Evolutionary conservation across 2,797 vertebrate species (phyloP).

Genomic region (Artibeus jamaicensis): DNA sequence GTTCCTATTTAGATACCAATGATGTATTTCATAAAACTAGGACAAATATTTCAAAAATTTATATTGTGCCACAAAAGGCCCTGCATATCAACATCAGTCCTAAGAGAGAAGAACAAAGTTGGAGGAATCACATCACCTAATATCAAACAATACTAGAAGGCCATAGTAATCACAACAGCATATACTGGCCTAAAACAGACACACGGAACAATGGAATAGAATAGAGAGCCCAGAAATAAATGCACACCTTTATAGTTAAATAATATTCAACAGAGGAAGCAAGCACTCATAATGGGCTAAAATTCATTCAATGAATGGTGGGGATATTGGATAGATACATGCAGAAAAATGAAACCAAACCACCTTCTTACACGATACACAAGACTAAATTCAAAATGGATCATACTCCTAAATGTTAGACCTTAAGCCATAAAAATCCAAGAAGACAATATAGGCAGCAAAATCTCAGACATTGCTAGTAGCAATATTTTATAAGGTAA

Average conservation of each 20-base stretch:
- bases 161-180: not conserved
- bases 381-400: not conserved
- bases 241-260: not conserved
- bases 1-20: not conserved
- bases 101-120: not conserved
- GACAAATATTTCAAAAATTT: no score
- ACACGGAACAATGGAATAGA: not conserved
- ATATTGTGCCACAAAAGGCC: not conserved
- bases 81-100: not conserved
- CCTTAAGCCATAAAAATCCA: not conserved
- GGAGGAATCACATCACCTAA: not conserved
- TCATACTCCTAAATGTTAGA: not conserved
- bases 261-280: not conserved
- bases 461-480: not conserved
- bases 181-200: not conserved
- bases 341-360: not conserved
- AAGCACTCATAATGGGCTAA: not conserved
- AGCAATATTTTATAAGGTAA: not conserved
- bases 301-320: not conserved
- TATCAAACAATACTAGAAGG: not conserved
- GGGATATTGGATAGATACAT: not conserved
- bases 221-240: not conserved
- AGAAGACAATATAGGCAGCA: not conserved
- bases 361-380: not conserved
- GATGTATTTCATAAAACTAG: not conserved